Base-by-base conservation (phyloP, 2,797 vertebrate species). In the Tamandua tetradactyla region DNA sequence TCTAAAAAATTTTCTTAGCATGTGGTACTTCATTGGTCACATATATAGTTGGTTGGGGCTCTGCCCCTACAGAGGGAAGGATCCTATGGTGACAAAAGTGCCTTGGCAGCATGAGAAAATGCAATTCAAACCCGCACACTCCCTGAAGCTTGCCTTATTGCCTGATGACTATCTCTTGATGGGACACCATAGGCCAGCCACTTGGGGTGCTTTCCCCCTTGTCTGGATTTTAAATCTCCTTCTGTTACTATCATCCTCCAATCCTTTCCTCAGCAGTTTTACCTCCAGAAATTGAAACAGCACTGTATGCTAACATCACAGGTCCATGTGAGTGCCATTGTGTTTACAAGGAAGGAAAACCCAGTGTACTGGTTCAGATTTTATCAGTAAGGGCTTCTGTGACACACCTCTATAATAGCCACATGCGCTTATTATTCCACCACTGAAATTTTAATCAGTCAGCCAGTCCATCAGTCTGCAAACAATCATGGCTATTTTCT, bases 251-350 rank as follows among this genome's bases (percentile, higher is more conserved):
- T 47, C 59, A 32, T 10, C 14, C 52, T 61, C 15, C 12, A 40
- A 22, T 44, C 17, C 9, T 74, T 14, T 55, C 20, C 35, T 55
- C 55, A 83, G 40, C 5, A 11, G 89, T 55, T 83, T 25, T 3
- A 59, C 40, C 44, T 91, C 20, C 47, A 74, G 72, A 86, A 40
- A 64, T 82, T 87, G 18, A 93, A 94, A 64, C n/a, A n/a, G n/a
- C n/a, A n/a, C n/a, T n/a, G n/a, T n/a, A n/a, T n/a, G n/a, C n/a
- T 55, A 23, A 37, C 42, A 32, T 52, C n/a, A 62, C 22, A 90
- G 81, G 25, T 94, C 20, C 49, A 1, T 32, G 37, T 30, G 40
- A 92, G 82, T 82, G 49, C n/a, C 32, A 13, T 42, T 69, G 69
- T 49, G 40, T 52, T 81, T 15, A 8, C 7, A 35, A 32, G 80